Percentiles rank a stretch among this genome's conserved stretches.
Conservation (phyloP, 2,113 vertebrate species). For the Propithecus coquereli region DNA sequence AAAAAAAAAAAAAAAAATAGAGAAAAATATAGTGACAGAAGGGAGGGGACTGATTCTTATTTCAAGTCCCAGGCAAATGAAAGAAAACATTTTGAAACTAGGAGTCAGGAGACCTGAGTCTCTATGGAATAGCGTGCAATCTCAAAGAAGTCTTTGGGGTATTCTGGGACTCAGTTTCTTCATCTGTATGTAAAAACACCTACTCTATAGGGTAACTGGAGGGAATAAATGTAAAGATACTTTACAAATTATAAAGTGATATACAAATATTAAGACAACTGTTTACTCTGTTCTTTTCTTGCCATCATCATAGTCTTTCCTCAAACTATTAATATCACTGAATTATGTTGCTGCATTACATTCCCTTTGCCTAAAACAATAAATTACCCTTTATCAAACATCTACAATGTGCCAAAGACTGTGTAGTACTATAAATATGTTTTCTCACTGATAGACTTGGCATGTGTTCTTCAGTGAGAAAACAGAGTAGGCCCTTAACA, state of each 20-base stretch:
- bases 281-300: not conserved
- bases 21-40: not conserved
- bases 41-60: not conserved
- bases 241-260: constrained; percentile 15
- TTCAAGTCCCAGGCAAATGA: not conserved
- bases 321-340: constrained; percentile 15
- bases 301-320: not conserved
- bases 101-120: not conserved
- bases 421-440: not conserved
- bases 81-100: constrained; percentile 17
- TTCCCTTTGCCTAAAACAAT: not conserved
- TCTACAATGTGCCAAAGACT: not conserved
- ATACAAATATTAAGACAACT: not conserved
- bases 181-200: constrained; percentile 7
- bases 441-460: not conserved
- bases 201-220: not conserved
- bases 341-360: not conserved
- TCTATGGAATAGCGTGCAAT: not conserved
- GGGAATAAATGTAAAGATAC: not conserved
- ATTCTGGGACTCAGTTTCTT: not conserved
- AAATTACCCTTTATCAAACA: not conserved
- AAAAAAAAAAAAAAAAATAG: too few relatives aligned
- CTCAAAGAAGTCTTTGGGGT: not conserved
- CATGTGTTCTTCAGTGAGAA: not conserved
- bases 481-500: not conserved